Evolutionary conservation across 2,888 invertebrate genomes (phyloP), one percentile per base, ranked within the genome.

Genomic region (Caenorhabditis japonica): DNA sequence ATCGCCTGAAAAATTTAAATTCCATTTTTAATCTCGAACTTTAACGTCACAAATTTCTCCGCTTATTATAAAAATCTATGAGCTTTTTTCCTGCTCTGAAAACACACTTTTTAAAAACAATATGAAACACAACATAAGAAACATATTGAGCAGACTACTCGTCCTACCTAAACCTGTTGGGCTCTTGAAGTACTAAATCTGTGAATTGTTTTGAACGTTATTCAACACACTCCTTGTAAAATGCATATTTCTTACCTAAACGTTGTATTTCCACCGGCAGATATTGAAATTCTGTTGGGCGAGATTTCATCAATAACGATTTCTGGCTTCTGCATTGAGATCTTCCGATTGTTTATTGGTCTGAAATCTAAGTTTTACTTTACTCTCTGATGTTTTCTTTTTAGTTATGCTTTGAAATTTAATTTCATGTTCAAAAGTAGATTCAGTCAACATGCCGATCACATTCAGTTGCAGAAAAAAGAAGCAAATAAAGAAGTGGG

Each of bases 301-400:
- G 83, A 81, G 7, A 86, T 83, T 53, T 86, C 85, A 55, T 86
- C 86, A 46, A 86, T 84, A 36, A 86, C 77, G 51, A 86, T 86
- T 73, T 85, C 83, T 30, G 86, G 86, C 47, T 86, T 84, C 58
- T 77, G 76, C 56, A 85, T 75, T 30, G 84, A 82, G n/a, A 80
- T 76, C 38, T 81, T 81, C 1, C 85, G 76, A 64, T 79, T 78
- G 62, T 68, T 72, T 60, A 76, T 69, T 36, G 74, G 75, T 61
- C 79, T 79, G 76, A 62, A 80, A 70, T 46, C 53, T 55, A 12
- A 51, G n/a, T 3, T 25, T 27, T 19, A 27, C 23, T 43, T 43
- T 12, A 23, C 23, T 19, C 15, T 38, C 38, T 51, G 4, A 15
- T 47, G n/a, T n/a, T n/a, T 36, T n/a, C 19, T 19, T 44, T 7